Base-by-base conservation (phyloP, 2,888 invertebrate species). In the Nesidiocoris tenuis region DNA sequence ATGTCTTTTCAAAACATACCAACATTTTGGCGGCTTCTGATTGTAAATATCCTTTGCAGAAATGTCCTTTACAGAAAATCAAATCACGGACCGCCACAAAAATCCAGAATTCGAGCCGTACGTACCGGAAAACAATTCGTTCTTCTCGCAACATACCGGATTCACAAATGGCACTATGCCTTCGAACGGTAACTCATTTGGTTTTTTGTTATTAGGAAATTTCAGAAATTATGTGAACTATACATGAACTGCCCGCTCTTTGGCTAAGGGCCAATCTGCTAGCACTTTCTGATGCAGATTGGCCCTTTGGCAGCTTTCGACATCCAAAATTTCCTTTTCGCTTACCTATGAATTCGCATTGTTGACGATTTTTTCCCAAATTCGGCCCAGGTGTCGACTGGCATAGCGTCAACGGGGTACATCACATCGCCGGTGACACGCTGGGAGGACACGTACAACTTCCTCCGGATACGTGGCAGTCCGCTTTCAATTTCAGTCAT, bases 61-160 rank as follows among this genome's bases (percentile, higher is more conserved):
- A 39, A 7, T 39, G 39, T 39, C 39, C 39, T 5, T 25, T 70
- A 0, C 72, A 72, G 72, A 72, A 63, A 72, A 72, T 61, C 72
- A 72, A 72, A 72, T 72, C 54, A 72, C 72, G 39, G 72, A 72
- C 56, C 72, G 72, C 12, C 72, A 72, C 72, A 72, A 72, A 72
- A 61, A 61, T 63, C 72, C 72, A 2, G 67, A 39, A 19, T 72
- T 72, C n/a, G 72, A 72, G 16, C 72, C 71, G 7, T 61, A 61
- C 23, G 21, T 39, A 19, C 23, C 72, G 61, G 72, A 72, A 21
- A 72, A 61, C 72, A 72, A 21, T 39, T 61, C 61, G 2, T 72
- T 72, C 55, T 72, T 72, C 39, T 54, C 72, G 16, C 72, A 72
- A 39, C 61, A 72, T 21, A 54, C 61, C 3, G 72, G 72, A 9